Conservation (phyloP, 1,140 invertebrate species). For the Goniozus legneri region DNA sequence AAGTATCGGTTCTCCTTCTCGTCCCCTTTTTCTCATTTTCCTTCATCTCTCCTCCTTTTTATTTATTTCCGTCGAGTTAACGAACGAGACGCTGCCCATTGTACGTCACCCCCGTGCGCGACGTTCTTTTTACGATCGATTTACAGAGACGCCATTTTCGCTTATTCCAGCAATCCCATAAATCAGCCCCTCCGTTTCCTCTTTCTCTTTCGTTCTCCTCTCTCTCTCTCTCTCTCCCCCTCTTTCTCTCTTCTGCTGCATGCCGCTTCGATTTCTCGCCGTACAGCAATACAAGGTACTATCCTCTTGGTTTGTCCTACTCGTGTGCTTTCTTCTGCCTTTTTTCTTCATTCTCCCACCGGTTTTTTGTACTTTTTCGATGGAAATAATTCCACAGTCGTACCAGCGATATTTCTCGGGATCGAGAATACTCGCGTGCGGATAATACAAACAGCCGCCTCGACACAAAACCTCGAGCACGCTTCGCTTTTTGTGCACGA, state of each 20-base stretch:
- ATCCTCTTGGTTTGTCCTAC: too few relatives aligned
- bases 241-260: constrained; percentile 12
- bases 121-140: constrained; percentile 30
- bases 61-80: constrained; percentile 27
- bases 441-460: too few relatives aligned
- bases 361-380: too few relatives aligned
- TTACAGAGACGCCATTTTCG: constrained; percentile 31
- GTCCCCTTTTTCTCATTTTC: neutral
- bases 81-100: constrained; percentile 28
- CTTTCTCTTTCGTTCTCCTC: constrained; percentile 3
- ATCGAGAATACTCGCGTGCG: neutral
- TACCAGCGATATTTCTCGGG: constrained; percentile 19
- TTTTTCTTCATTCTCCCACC: too few relatives aligned
- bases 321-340: too few relatives aligned
- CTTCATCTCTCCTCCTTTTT: constrained; percentile 9
- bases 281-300: too few relatives aligned
- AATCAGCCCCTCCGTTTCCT: constrained; percentile 15
- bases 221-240: neutral
- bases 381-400: constrained; percentile 16
- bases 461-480: neutral
- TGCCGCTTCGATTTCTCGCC: too few relatives aligned
- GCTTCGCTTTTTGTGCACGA: neutral
- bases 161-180: constrained; percentile 29
- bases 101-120: constrained; percentile 19
- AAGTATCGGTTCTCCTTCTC: constrained; percentile 13